phyloP scores from a whole-genome alignment of 2,888 invertebrate genomes.

The Aradus depressus region DNA sequence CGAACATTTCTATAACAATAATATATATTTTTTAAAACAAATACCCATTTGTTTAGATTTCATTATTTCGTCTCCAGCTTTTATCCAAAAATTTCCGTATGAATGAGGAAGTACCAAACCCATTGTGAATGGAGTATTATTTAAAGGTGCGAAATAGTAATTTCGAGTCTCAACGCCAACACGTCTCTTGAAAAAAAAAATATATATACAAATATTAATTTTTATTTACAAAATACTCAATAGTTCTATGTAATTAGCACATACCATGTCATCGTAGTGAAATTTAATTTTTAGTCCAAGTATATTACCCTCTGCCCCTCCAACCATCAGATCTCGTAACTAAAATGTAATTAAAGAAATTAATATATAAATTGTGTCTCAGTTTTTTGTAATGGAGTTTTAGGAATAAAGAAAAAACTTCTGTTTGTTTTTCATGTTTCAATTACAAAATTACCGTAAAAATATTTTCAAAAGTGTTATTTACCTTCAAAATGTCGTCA shows the following conservation, averaged over 20 bases:
- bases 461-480: not conserved
- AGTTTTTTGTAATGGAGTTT: not conserved
- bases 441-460: not conserved
- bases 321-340: constrained; percentile 60
- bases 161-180: constrained; percentile 67
- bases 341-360: constrained; percentile 33
- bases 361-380: not conserved
- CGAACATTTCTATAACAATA: no score
- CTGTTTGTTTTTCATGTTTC: not conserved
- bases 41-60: constrained; percentile 52
- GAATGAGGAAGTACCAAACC: constrained; percentile 70
- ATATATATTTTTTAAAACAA: no score
- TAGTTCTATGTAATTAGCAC: constrained; percentile 8
- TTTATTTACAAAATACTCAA: not conserved
- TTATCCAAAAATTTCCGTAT: constrained; percentile 64
- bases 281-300: constrained; percentile 58
- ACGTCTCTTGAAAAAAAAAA: constrained; percentile 46
- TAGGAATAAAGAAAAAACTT: not conserved
- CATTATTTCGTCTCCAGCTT: constrained; percentile 66
- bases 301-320: constrained; percentile 53
- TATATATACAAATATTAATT: not conserved
- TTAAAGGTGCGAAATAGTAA: constrained; percentile 70
- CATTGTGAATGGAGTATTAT: constrained; percentile 77
- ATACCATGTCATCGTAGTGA: constrained; percentile 67
- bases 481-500: constrained; percentile 41